phyloP scores from a whole-genome alignment of 2,888 invertebrate species.

The Cryptus viduatorius region DNA sequence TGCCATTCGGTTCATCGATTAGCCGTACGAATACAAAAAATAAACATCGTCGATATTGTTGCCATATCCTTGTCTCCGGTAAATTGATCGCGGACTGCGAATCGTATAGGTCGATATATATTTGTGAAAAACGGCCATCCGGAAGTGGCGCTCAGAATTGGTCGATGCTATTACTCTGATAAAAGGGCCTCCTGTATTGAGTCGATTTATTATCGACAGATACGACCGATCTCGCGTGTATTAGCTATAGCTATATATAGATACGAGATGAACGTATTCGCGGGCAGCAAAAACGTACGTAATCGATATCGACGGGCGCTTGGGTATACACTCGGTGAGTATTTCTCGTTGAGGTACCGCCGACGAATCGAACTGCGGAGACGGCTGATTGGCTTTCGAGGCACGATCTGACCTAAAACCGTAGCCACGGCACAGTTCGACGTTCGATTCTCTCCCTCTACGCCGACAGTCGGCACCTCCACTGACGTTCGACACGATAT shows the following conservation, averaged over 20 bases:
- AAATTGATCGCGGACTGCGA: background rate
- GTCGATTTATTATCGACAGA: constrained; percentile 46
- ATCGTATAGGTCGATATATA: background rate
- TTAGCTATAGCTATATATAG: constrained; percentile 28
- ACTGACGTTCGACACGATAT: constrained; percentile 58
- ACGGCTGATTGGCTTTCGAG: constrained; percentile 82
- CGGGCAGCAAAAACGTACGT: constrained; percentile 58
- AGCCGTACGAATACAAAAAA: background rate
- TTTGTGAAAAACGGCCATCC: background rate
- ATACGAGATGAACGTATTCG: constrained; percentile 40
- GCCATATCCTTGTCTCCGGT: background rate
- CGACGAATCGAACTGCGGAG: constrained; percentile 72
- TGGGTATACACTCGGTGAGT: constrained; percentile 44
- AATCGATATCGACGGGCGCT: constrained; percentile 61
- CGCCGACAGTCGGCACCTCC: constrained; percentile 63
- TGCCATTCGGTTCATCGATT: background rate
- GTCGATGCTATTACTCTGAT: background rate
- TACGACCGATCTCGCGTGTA: constrained; percentile 28
- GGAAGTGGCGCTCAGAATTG: background rate
- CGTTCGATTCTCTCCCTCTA: constrained; percentile 71
- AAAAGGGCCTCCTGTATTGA: constrained; percentile 10
- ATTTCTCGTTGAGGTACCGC: constrained; percentile 39
- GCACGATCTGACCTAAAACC: constrained; percentile 84
- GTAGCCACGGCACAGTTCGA: constrained; percentile 74
- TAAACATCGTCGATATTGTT: background rate